Conservation (phyloP, 1,140 invertebrate genomes). For the Sitodiplosis mosellana region DNA sequence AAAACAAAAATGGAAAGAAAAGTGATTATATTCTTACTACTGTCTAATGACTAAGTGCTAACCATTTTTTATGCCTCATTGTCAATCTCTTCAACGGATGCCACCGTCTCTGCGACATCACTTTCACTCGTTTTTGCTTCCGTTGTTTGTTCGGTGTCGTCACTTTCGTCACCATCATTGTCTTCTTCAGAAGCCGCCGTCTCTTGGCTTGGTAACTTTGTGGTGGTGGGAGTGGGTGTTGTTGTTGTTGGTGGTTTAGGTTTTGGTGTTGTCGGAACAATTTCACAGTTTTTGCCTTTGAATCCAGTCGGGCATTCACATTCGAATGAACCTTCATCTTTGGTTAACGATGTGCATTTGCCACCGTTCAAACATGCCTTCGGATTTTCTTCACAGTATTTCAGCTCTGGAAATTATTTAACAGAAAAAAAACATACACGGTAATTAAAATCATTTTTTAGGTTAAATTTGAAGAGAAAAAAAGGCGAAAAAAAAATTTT, state of each 20-base stretch:
- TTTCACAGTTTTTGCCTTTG: slow-evolving; percentile 38
- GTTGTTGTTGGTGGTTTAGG: neutral
- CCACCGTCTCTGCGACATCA: too few relatives aligned
- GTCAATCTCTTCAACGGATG: neutral
- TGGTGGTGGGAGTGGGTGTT: neutral
- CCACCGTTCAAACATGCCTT: slow-evolving; percentile 55
- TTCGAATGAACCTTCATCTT: slow-evolving; percentile 52
- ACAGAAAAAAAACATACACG: too few relatives aligned
- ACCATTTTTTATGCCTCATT: neutral
- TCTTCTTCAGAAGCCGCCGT: neutral
- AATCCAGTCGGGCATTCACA: slow-evolving; percentile 42
- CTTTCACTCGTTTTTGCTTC: too few relatives aligned
- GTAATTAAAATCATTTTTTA: too few relatives aligned
- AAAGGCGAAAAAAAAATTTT: too few relatives aligned
- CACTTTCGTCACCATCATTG: neutral
- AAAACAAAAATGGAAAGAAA: too few relatives aligned
- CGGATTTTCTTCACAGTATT: slow-evolving; percentile 52
- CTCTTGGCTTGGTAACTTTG: neutral
- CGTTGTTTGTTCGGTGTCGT: too few relatives aligned
- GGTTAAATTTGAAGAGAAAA: too few relatives aligned
- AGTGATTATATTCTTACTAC: too few relatives aligned
- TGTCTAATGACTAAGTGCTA: neutral
- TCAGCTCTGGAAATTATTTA: slow-evolving; percentile 34
- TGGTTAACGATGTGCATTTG: slow-evolving; percentile 56
- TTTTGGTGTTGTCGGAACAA: slow-evolving; percentile 24